Evolutionary conservation across 2,113 vertebrate genomes (phyloP), one percentile per base, ranked within the genome.

Genomic region (Athene cunicularia): DNA sequence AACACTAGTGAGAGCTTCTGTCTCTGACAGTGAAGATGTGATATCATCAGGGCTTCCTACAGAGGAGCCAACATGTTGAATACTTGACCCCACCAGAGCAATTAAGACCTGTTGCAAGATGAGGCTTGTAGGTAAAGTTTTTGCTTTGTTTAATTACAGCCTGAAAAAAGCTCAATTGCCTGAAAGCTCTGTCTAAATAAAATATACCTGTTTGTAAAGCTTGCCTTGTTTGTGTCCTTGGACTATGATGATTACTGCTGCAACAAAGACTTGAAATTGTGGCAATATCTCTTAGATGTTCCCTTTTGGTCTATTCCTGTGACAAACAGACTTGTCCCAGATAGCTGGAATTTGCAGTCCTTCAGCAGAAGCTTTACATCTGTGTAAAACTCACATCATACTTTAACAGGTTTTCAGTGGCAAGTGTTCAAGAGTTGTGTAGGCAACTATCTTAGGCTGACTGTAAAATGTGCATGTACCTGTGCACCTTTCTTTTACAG

Each of bases 201-300:
- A 80, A 73, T 35, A 45, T 22, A 3, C 9, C 43, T 35, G 14
- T 96, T 94, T 92, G 73, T 79, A 92, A 92, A 71, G 81, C 60
- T 92, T 88, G 53, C 53, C 35, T 75, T 76, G 35, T 72, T 87
- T 86, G 58, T 68, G 53, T 88, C 88, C 94, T 92, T 93, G 88
- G 39, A 56, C 75, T 17, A 20, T 27, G 26, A 56, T 35, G 22
- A 37, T 63, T 82, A 74, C 33, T 59, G 21, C 33, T 72, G 28
- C 14, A 80, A 73, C 17, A 56, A 49, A 62, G 30, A 23, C 27
- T 41, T 83, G 43, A 68, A 93, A 80, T 50, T 58, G 62, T 37
- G 41, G 30, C 58, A 73, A 1, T 32, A 19, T 17, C 63, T 73
- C 45, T 63, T 77, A 58, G 37, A 19, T 50, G 32, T 32, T 81